Evolutionary conservation across 2,888 invertebrate genomes (phyloP).

Genomic region (Drosophila rellima): DNA sequence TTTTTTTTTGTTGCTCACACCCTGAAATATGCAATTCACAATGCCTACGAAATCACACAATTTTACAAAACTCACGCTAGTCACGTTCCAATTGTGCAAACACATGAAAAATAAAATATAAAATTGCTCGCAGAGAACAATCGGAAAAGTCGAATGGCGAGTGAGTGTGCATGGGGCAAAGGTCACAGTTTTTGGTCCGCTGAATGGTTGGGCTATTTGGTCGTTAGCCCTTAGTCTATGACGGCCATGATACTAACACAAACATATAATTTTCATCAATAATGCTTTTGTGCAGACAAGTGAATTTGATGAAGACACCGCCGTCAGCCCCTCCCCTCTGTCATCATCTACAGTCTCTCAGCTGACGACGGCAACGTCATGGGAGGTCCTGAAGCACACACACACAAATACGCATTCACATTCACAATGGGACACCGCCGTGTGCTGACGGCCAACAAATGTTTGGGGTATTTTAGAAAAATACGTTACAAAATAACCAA

Average conservation of each 20-base stretch:
- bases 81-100: conserved; percentile 69
- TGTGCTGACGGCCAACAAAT: conserved; percentile 63
- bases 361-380: conserved; percentile 48
- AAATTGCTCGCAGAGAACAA: conserved; percentile 46
- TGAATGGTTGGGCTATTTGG: conserved; percentile 17
- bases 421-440: conserved; percentile 61
- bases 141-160: conserved; percentile 18
- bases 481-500: conserved; percentile 56
- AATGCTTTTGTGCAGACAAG: conserved; percentile 69
- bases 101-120: conserved; percentile 45
- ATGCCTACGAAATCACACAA: conserved; percentile 42
- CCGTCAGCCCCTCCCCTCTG: conserved; percentile 23
- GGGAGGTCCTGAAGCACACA: conserved; percentile 49
- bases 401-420: conserved; percentile 27
- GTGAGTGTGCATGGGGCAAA: conserved; percentile 32
- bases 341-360: not conserved
- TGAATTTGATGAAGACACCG: conserved; percentile 70
- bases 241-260: conserved; percentile 62
- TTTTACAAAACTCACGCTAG: conserved; percentile 63
- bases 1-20: conserved; percentile 15
- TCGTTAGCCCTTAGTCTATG: conserved; percentile 47
- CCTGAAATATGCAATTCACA: conserved; percentile 45
- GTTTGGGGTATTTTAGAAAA: conserved; percentile 67
- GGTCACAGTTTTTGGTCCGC: conserved; percentile 56
- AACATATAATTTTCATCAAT: conserved; percentile 75